These are phyloP conservation scores for Hystrix cristata DNA, from an alignment of 2,113 vertebrate genomes.

Conservation along the genomic window DNA sequence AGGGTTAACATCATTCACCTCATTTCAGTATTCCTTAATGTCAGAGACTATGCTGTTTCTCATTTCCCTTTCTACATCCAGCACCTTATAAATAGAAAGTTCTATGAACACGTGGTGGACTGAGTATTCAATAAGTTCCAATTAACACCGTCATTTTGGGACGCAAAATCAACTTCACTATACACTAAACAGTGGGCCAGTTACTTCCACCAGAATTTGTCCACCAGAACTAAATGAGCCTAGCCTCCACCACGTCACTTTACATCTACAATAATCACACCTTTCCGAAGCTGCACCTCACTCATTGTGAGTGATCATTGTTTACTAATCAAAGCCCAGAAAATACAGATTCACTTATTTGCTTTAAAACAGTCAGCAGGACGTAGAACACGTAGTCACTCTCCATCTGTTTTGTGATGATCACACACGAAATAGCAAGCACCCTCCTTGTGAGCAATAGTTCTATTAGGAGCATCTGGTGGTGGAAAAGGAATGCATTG, in stretches of 20 bases:
- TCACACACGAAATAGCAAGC: conserved; percentile 49
- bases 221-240: not conserved
- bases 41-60: not conserved
- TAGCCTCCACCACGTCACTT: not conserved
- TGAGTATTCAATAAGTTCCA: not conserved
- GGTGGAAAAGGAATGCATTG: conserved; percentile 57
- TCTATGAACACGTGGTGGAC: not conserved
- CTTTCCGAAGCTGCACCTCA: not conserved
- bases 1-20: not conserved
- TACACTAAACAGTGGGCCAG: not conserved
- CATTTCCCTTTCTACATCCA: not conserved
- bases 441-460: conserved; percentile 34
- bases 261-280: not conserved
- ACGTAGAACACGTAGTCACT: conserved; percentile 19
- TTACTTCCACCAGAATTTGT: conserved; percentile 37
- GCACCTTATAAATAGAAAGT: not conserved
- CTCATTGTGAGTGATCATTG: not conserved
- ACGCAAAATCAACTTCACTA: not conserved
- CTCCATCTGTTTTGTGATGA: conserved; percentile 66
- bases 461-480: conserved; percentile 71
- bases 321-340: conserved; percentile 58
- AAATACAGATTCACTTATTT: conserved; percentile 61
- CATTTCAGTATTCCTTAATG: not conserved
- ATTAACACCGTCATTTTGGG: not conserved
- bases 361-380: conserved; percentile 63